Percentiles rank a stretch among this genome's conserved stretches.
Evolutionary conservation across 2,797 vertebrate species (phyloP).

Genomic region (Hybognathus amarus): DNA sequence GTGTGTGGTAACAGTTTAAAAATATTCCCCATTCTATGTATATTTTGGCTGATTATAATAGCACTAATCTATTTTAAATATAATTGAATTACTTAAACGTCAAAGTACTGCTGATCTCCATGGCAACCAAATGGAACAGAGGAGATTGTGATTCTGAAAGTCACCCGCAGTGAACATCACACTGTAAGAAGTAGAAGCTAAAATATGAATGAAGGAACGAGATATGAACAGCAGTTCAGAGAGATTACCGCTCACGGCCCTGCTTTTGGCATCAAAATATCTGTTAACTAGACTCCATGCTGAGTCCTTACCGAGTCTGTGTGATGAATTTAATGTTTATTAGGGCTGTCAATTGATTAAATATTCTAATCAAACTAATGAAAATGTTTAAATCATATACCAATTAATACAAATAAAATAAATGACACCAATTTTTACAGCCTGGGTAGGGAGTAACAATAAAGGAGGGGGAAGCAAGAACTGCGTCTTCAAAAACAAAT

Average conservation of each 20-base stretch:
- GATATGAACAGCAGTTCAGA: conserved; percentile 33
- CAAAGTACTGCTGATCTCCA: conserved; percentile 36
- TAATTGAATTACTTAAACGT: conserved; percentile 44
- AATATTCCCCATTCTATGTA: not conserved
- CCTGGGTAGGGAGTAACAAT: too few species aligned
- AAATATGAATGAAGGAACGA: conserved; percentile 43
- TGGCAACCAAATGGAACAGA: conserved; percentile 12
- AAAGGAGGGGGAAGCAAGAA: too few species aligned
- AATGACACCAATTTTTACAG: not conserved
- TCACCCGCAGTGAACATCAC: conserved; percentile 29
- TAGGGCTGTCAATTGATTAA: not conserved
- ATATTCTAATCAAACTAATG: not conserved
- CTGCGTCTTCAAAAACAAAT: too few species aligned
- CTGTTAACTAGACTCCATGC: conserved; percentile 8
- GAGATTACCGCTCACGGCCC: conserved; percentile 1
- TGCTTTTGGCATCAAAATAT: not conserved
- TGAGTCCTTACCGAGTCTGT: not conserved
- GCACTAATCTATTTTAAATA: conserved; percentile 31
- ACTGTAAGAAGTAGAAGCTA: conserved; percentile 18
- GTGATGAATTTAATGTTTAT: not conserved
- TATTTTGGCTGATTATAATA: conserved; percentile 34
- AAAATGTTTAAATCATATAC: not conserved
- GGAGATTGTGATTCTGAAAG: conserved; percentile 22
- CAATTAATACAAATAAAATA: not conserved
- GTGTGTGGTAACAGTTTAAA: not conserved